These are phyloP conservation scores for Thera obeliscata DNA, from an alignment of 2,888 invertebrate genomes.

Conservation along the genomic window DNA sequence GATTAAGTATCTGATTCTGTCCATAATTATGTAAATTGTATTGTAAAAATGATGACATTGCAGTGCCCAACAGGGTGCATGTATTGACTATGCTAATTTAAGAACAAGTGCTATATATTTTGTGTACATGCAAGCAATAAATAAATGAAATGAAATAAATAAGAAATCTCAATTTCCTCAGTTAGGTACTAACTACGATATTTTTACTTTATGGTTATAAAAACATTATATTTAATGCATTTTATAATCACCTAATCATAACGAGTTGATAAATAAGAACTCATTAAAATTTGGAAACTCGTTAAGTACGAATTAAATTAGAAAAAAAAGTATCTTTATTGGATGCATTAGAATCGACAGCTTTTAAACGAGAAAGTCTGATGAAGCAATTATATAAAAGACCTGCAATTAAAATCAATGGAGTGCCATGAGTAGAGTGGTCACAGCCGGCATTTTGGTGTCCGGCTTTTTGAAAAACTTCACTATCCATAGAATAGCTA, in stretches of 20 bases:
- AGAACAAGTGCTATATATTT: too few relatives aligned
- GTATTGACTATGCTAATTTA: too few relatives aligned
- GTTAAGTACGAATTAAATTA: conserved; percentile 63
- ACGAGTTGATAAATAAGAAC: conserved; percentile 49
- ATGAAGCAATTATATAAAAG: conserved; percentile 80
- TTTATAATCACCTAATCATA: conserved; percentile 49
- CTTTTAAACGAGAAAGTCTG: conserved; percentile 73
- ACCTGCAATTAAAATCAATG: conserved; percentile 76
- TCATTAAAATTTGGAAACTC: conserved; percentile 57
- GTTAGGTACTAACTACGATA: not conserved
- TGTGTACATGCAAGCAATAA: too few relatives aligned
- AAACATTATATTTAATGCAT: conserved; percentile 24
- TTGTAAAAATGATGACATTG: too few relatives aligned
- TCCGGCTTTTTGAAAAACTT: not conserved
- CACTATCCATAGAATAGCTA: too few relatives aligned
- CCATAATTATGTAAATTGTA: too few relatives aligned
- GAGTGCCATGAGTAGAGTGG: conserved; percentile 59
- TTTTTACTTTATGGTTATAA: conserved; percentile 1
- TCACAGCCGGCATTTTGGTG: conserved; percentile 21
- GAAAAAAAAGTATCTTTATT: conserved; percentile 66
- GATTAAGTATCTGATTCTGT: too few relatives aligned
- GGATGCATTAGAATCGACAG: conserved; percentile 71
- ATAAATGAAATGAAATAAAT: too few relatives aligned
- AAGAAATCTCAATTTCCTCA: not conserved
- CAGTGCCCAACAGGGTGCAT: too few relatives aligned